Percentiles rank a stretch among this genome's conserved stretches.
phyloP scores from a whole-genome alignment of 2,888 invertebrate species.

The Adelognathus sp. region DNA sequence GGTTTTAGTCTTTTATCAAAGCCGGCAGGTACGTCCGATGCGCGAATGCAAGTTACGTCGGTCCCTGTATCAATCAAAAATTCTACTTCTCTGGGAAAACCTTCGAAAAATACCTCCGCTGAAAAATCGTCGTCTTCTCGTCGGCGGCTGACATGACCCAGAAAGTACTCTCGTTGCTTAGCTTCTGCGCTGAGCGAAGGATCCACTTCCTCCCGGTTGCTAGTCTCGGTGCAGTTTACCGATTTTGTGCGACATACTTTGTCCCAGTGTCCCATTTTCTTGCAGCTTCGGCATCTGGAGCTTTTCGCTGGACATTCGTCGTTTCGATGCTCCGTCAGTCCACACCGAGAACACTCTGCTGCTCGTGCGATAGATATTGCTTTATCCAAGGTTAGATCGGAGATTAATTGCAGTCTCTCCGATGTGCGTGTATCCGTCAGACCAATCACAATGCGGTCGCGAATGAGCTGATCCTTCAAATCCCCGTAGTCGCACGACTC shows the following conservation, averaged over 20 bases:
- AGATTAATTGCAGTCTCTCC: conserved; percentile 62
- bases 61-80: conserved; percentile 56
- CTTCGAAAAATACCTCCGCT: conserved; percentile 1
- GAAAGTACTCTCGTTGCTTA: not conserved
- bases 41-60: conserved; percentile 47
- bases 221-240: conserved; percentile 30
- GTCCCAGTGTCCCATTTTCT: conserved; percentile 61
- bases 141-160: not conserved
- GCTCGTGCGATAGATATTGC: conserved; percentile 57
- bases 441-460: conserved; percentile 69
- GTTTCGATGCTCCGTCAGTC: conserved; percentile 15
- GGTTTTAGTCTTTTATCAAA: conserved; percentile 19
- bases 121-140: not conserved
- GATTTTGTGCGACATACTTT: conserved; percentile 58
- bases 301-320: conserved; percentile 59
- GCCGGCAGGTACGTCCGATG: conserved; percentile 25
- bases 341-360: conserved; percentile 50
- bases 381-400: conserved; percentile 61
- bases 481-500: conserved; percentile 64
- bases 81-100: conserved; percentile 8
- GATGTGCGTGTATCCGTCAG: conserved; percentile 60
- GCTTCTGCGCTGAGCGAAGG: not conserved
- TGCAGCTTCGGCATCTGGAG: conserved; percentile 58
- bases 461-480: conserved; percentile 65
- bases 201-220: not conserved